Conservation (phyloP, 2,888 invertebrate genomes). For the Ormyrus thymus region DNA sequence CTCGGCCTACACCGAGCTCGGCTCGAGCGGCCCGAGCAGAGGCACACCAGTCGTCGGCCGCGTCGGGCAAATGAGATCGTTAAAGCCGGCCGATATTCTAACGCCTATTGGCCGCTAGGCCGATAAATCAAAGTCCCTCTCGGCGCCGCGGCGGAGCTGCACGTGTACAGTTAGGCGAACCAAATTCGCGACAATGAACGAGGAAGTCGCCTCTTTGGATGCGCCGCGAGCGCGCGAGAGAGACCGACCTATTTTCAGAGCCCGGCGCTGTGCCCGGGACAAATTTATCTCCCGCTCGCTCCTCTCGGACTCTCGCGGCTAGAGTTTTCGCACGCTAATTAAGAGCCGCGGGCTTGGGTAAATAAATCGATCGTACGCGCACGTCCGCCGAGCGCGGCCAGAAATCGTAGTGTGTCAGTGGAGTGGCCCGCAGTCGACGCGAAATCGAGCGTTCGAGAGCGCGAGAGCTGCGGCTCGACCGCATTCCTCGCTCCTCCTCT, state of each 20-base stretch:
- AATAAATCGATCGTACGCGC: not conserved
- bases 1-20: too few species aligned
- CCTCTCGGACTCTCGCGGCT: not conserved
- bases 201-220: constrained; percentile 60
- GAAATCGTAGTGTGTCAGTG: constrained; percentile 58
- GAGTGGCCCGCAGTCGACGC: constrained; percentile 54
- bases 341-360: not conserved
- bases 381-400: constrained; percentile 1
- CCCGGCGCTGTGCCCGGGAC: not conserved
- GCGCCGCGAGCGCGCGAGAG: not conserved
- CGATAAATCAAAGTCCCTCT: constrained; percentile 62
- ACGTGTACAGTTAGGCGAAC: constrained; percentile 73
- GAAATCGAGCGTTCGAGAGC: constrained; percentile 60
- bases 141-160: constrained; percentile 53
- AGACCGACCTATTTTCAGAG: constrained; percentile 65
- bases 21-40: too few species aligned
- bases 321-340: constrained; percentile 17
- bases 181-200: constrained; percentile 74
- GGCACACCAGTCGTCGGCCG: not conserved
- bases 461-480: constrained; percentile 53
- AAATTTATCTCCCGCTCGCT: constrained; percentile 3
- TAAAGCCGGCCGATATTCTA: constrained; percentile 58
- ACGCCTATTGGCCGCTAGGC: constrained; percentile 47
- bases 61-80: constrained; percentile 55
- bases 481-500: constrained; percentile 58